Conservation (phyloP, 2,888 invertebrate genomes). For the Drosophila birchii region DNA sequence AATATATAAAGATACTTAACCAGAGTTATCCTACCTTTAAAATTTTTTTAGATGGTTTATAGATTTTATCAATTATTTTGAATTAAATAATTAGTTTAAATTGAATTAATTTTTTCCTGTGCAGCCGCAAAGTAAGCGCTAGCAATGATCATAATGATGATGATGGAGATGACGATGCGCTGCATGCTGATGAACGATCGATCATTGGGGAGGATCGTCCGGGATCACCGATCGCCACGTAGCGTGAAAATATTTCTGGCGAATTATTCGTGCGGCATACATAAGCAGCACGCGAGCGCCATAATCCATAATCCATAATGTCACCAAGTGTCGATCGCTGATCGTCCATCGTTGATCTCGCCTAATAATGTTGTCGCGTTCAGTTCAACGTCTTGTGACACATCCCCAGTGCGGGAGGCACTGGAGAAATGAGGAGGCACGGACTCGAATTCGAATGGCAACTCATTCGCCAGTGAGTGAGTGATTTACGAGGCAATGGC, state of each 20-base stretch:
- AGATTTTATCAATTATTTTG: too few species aligned
- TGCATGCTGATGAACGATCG: constrained; percentile 73
- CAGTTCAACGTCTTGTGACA: constrained; percentile 80
- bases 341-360: constrained; percentile 67
- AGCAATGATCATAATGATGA: constrained; percentile 24
- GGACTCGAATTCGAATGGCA: constrained; percentile 33
- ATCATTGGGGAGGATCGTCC: constrained; percentile 36
- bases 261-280: constrained; percentile 70
- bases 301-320: constrained; percentile 78
- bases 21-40: too few species aligned
- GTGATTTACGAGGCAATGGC: constrained; percentile 71
- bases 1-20: too few species aligned
- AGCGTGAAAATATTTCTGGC: constrained; percentile 52
- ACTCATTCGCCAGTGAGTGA: neutral
- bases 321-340: constrained; percentile 74
- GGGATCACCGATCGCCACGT: constrained; percentile 57
- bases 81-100: neutral
- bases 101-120: neutral
- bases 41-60: too few species aligned
- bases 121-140: constrained; percentile 2
- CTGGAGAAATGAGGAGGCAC: constrained; percentile 12
- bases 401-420: constrained; percentile 45
- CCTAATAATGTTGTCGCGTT: constrained; percentile 77
- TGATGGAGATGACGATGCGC: constrained; percentile 50
- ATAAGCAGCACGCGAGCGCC: constrained; percentile 78